These are phyloP conservation scores for Hyphantria cunea DNA, from an alignment of 1,140 invertebrate species.

Conservation along the genomic window DNA sequence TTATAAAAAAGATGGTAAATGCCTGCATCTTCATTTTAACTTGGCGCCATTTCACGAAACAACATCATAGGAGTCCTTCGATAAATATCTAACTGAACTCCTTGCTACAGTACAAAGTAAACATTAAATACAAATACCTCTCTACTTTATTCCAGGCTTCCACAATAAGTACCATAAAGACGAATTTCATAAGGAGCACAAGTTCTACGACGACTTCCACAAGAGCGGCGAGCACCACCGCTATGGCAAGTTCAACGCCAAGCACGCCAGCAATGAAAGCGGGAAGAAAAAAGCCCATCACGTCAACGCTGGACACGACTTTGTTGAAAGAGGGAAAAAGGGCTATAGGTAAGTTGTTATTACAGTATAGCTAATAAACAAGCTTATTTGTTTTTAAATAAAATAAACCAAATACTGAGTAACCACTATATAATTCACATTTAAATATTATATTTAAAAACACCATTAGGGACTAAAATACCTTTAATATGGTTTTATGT, in stretches of 20 bases:
- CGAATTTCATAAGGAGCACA: conserved; percentile 90
- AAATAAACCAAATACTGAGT: too few species aligned
- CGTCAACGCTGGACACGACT: conserved; percentile 85
- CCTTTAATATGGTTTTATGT: too few species aligned
- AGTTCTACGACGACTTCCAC: conserved; percentile 90
- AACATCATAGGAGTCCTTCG: too few species aligned
- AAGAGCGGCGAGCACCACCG: conserved; percentile 89
- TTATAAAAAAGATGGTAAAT: too few species aligned
- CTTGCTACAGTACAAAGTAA: neutral
- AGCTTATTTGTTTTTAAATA: too few species aligned
- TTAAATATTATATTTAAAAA: too few species aligned
- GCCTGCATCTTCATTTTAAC: too few species aligned
- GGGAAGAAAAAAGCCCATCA: conserved; percentile 89
- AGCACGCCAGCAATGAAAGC: conserved; percentile 86
- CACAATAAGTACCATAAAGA: conserved; percentile 92
- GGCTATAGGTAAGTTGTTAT: conserved; percentile 71
- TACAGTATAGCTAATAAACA: too few species aligned
- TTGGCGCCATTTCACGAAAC: too few species aligned
- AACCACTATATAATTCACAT: too few species aligned
- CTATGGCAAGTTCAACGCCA: conserved; percentile 86
- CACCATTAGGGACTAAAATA: too few species aligned
- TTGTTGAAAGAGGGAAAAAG: conserved; percentile 86
- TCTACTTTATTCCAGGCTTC: conserved; percentile 82
- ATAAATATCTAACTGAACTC: too few species aligned
- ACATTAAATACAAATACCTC: neutral